phyloP scores from a whole-genome alignment of 1,140 invertebrate genomes.

The Trypoxylus dichotomus region DNA sequence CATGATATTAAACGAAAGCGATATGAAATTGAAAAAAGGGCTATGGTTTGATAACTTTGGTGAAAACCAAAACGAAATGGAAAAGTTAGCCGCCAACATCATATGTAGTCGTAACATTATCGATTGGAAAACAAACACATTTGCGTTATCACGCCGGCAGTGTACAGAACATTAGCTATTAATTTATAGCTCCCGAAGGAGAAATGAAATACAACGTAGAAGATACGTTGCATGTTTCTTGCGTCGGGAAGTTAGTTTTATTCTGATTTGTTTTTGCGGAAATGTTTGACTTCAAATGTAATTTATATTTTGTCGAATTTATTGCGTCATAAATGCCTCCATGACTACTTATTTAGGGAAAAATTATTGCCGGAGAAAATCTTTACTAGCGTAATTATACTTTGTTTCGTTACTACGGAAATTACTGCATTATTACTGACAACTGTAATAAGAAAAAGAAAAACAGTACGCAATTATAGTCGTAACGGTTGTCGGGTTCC shows the following conservation, averaged over 20 bases:
- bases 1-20: too few relatives aligned
- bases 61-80: not conserved
- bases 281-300: conserved; percentile 1
- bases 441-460: too few relatives aligned
- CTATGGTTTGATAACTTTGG: conserved; percentile 1
- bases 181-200: conserved; percentile 11
- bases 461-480: too few relatives aligned
- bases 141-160: conserved; percentile 5
- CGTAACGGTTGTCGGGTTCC: too few relatives aligned
- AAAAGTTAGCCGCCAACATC: not conserved
- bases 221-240: conserved; percentile 22
- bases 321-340: not conserved
- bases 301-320: conserved; percentile 10
- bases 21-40: not conserved
- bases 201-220: conserved; percentile 10
- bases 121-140: conserved; percentile 22
- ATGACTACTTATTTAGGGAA: not conserved
- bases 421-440: too few relatives aligned
- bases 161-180: conserved; percentile 22
- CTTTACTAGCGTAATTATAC: not conserved
- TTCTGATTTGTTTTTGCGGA: conserved; percentile 7
- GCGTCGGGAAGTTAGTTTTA: conserved; percentile 14
- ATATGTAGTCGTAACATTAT: not conserved
- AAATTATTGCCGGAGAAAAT: not conserved
- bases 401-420: too few relatives aligned